Percentiles rank a stretch among this genome's conserved stretches.
These are phyloP conservation scores for Cheilosia soror DNA, from an alignment of 2,888 invertebrate genomes.

Conservation along the genomic window DNA sequence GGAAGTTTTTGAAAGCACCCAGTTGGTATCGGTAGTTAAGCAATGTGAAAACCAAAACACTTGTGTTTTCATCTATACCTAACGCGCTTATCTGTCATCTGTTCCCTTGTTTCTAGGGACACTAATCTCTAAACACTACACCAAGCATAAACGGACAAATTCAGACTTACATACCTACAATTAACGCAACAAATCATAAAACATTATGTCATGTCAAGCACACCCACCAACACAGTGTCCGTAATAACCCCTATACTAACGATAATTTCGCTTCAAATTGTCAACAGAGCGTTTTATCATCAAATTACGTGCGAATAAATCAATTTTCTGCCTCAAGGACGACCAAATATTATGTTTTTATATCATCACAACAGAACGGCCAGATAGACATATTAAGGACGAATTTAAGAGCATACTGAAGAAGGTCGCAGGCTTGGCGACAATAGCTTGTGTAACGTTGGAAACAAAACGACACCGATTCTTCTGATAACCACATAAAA, in stretches of 20 bases:
- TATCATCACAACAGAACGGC: constrained; percentile 22
- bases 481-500: constrained; percentile 44
- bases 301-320: constrained; percentile 71
- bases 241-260: constrained; percentile 23
- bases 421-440: not conserved
- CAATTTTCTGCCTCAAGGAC: constrained; percentile 47
- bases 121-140: not conserved
- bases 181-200: not conserved
- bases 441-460: constrained; percentile 11
- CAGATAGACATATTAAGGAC: constrained; percentile 25
- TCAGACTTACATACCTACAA: not conserved
- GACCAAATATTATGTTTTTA: not conserved
- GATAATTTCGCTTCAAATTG: constrained; percentile 38
- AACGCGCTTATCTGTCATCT: not conserved
- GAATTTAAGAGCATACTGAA: constrained; percentile 11
- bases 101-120: not conserved
- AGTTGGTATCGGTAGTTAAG: too few species aligned
- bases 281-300: constrained; percentile 61
- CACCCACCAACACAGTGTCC: constrained; percentile 9
- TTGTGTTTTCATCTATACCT: too few species aligned
- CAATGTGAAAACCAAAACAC: too few species aligned
- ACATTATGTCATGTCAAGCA: constrained; percentile 32
- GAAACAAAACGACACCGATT: constrained; percentile 25
- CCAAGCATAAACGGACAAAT: not conserved
- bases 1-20: too few species aligned